Percentiles rank a stretch among this genome's conserved stretches.
Conservation (phyloP, 64 coral and sea anemone genomes). For the Montipora foliosa region DNA sequence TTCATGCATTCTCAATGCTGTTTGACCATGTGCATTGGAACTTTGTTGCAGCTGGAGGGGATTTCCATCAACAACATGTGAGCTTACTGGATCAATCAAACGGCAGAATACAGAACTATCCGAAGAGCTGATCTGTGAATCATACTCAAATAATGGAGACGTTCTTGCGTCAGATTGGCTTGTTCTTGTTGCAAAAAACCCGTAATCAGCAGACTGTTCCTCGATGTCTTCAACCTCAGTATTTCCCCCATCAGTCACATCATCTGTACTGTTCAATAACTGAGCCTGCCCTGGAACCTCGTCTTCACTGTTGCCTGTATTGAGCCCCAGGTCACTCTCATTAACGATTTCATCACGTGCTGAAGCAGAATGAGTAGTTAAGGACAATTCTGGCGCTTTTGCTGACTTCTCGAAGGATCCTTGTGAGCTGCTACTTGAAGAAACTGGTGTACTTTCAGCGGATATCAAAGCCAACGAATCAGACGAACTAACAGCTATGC, state of each 20-base stretch:
- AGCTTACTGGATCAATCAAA: no score
- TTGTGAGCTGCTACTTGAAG: neutral
- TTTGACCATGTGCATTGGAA: neutral
- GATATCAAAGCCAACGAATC: no score
- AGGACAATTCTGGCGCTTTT: neutral
- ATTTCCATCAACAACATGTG: no score
- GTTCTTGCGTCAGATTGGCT: neutral
- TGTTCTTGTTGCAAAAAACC: no score
- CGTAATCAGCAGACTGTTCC: neutral
- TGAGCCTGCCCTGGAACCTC: neutral
- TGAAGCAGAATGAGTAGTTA: neutral
- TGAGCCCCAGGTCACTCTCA: neutral
- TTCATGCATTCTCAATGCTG: no score
- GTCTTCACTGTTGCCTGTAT: neutral
- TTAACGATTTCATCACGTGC: neutral
- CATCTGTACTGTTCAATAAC: neutral
- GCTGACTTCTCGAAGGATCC: neutral
- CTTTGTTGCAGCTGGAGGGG: neutral
- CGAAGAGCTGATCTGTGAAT: neutral
- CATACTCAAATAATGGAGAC: neutral
- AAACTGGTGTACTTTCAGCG: neutral
- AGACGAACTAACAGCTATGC: no score
- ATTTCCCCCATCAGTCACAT: neutral
- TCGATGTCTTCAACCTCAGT: neutral
- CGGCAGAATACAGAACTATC: no score